Percentiles rank a stretch among this genome's conserved stretches.
Evolutionary conservation across 2,113 vertebrate genomes (phyloP).

Genomic region (Oncorhynchus keta): DNA sequence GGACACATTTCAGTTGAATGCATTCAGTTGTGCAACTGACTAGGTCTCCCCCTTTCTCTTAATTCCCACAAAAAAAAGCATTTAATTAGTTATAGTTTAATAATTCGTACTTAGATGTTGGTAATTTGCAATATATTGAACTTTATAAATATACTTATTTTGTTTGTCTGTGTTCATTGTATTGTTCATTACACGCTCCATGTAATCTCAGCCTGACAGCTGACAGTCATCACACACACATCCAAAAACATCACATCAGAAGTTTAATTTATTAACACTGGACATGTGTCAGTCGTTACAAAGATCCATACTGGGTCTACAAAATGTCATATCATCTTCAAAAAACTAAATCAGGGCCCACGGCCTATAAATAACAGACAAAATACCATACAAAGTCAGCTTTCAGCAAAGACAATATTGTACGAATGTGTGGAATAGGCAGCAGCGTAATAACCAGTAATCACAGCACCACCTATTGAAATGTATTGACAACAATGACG

Average conservation of each 20-base stretch:
- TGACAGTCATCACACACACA: not conserved
- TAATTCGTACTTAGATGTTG: constrained; percentile 13
- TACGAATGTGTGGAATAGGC: constrained; percentile 22
- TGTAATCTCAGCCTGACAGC: not conserved
- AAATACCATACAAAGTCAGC: constrained; percentile 12
- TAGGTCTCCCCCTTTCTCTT: too few relatives aligned
- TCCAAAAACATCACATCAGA: constrained; percentile 25
- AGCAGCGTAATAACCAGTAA: not conserved
- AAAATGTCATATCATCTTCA: constrained; percentile 17
- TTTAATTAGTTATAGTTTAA: not conserved
- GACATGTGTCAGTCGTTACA: constrained; percentile 35
- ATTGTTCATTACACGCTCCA: not conserved
- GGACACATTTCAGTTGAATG: too few relatives aligned
- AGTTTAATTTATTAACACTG: constrained; percentile 50
- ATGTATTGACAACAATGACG: constrained; percentile 21
- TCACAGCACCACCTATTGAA: constrained; percentile 17
- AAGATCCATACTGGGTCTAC: constrained; percentile 26
- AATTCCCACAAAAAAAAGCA: not conserved
- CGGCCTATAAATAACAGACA: constrained; percentile 21
- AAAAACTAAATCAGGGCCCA: constrained; percentile 4
- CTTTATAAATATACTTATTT: not conserved
- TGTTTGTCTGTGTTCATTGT: not conserved
- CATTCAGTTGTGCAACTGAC: too few relatives aligned
- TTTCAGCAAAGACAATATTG: constrained; percentile 1
- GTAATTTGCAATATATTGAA: constrained; percentile 36